Evolutionary conservation across 2,113 vertebrate species (phyloP), one percentile per base, ranked within the genome.

Genomic region (Paraplagusia blochii): DNA sequence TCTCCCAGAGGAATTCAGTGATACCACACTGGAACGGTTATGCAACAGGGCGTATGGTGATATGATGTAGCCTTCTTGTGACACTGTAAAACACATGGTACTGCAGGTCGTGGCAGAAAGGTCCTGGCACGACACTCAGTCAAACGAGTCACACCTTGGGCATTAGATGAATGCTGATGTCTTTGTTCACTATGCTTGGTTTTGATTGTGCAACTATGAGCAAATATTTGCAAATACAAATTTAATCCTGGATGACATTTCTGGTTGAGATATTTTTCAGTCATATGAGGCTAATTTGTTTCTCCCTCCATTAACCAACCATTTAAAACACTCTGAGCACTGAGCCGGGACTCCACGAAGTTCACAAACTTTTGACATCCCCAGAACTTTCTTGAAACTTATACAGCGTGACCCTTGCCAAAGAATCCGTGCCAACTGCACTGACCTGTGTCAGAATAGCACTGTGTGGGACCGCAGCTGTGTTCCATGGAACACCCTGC

Each of bases 371-470:
- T 8, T 35, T 38, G 7, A 17, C 34, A 2, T 53, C 35, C 17
- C 55, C 54, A 33, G 36, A 71, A 34, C 9, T 40, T 62, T 57
- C 52, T 44, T 76, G 60, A 68, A 80, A 69, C 61, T 35, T 66
- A 53, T 42, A 50, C 50, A 61, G 38, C 43, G 45, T 72, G 67
- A 82, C 57, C 64, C 71, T 40, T 48, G 55, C 57, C 65, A 74
- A 74, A 53, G 74, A 55, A 73, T 77, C 48, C 52, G 19, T 66
- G 60, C 58, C 68, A 71, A 66, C 76, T 83, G 74, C 58, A 43
- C 54, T 53, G 72, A 76, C 77, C 58, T 47, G 33, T 63, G 66
- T 87, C 62, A 76, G 76, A 84, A 53, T 72, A 80, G 78, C 70
- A 61, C 55, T 44, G 65, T 76, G 66, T 80, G 74, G 68, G 53